Percentiles rank a stretch among this genome's conserved stretches.
Evolutionary conservation across 2,888 invertebrate genomes (phyloP).

Genomic region (Drosophila fungiperda): DNA sequence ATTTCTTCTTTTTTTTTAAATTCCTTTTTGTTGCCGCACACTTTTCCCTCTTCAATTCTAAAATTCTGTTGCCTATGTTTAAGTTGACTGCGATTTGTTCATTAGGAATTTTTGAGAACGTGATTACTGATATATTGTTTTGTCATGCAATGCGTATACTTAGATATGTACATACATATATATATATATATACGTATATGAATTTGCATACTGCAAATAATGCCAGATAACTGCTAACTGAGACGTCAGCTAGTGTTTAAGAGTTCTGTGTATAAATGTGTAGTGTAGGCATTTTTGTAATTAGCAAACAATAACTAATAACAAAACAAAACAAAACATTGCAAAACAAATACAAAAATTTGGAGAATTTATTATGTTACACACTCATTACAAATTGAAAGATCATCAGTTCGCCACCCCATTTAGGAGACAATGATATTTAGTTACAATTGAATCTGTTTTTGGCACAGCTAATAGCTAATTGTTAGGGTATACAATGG

Average conservation of each 20-base stretch:
- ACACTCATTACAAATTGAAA: constrained; percentile 24
- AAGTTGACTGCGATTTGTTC: constrained; percentile 65
- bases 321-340: constrained; percentile 26
- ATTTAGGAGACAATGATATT: constrained; percentile 27
- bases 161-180: constrained; percentile 14
- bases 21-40: constrained; percentile 68
- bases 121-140: constrained; percentile 69
- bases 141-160: constrained; percentile 50
- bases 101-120: constrained; percentile 48
- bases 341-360: constrained; percentile 51
- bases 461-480: constrained; percentile 73
- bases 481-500: constrained; percentile 55
- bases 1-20: constrained; percentile 26
- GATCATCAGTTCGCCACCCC: constrained; percentile 15
- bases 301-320: constrained; percentile 56
- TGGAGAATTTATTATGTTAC: constrained; percentile 74
- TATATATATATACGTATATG: constrained; percentile 1
- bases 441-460: constrained; percentile 66
- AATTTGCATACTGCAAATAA: constrained; percentile 40
- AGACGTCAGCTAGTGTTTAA: constrained; percentile 71
- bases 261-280: constrained; percentile 70
- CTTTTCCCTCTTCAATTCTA: constrained; percentile 46
- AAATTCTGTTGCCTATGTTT: constrained; percentile 77
- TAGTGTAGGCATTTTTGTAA: constrained; percentile 80
- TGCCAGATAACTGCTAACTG: constrained; percentile 69